phyloP scores from a whole-genome alignment of 30 jellyfish, hydroid and myxozoan genomes.

The Hydra vulgaris region DNA sequence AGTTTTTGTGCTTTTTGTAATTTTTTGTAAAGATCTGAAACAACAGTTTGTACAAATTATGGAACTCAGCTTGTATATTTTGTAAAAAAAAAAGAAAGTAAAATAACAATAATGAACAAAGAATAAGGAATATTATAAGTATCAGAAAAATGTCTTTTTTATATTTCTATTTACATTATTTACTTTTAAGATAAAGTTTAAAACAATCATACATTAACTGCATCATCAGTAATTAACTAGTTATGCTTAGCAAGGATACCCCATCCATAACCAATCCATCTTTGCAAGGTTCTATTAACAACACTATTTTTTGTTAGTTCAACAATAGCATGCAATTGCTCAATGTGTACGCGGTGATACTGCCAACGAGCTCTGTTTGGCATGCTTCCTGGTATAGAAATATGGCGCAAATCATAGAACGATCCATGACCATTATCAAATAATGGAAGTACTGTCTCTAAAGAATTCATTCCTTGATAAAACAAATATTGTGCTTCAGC shows the following conservation, averaged over 20 bases:
- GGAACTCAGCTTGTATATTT: no score
- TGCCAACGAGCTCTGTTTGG: constrained; percentile 93
- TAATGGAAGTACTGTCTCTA: constrained; percentile 44
- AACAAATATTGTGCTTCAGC: constrained; percentile 31
- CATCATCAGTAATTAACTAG: neutral
- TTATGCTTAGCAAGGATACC: constrained; percentile 75
- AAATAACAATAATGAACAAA: no score
- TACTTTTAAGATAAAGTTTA: neutral
- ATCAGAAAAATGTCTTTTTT: no score
- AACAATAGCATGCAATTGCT: constrained; percentile 35
- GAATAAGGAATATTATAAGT: no score
- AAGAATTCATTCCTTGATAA: constrained; percentile 50
- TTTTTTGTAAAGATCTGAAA: no score
- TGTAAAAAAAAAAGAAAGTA: no score
- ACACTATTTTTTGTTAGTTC: constrained; percentile 12
- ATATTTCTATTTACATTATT: neutral
- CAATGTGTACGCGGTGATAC: constrained; percentile 71
- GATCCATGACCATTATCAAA: constrained; percentile 83
- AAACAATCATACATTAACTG: no score
- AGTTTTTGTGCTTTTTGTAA: no score
- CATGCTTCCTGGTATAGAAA: constrained; percentile 48
- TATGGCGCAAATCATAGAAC: constrained; percentile 72
- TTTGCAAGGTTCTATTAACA: constrained; percentile 22
- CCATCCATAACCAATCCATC: constrained; percentile 63
- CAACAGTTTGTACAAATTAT: no score